A percentile compares a stretch with the other conserved stretches of the same genome.
These are phyloP conservation scores for Carollia perspicillata DNA, from an alignment of 2,113 vertebrate species.

Conservation along the genomic window DNA sequence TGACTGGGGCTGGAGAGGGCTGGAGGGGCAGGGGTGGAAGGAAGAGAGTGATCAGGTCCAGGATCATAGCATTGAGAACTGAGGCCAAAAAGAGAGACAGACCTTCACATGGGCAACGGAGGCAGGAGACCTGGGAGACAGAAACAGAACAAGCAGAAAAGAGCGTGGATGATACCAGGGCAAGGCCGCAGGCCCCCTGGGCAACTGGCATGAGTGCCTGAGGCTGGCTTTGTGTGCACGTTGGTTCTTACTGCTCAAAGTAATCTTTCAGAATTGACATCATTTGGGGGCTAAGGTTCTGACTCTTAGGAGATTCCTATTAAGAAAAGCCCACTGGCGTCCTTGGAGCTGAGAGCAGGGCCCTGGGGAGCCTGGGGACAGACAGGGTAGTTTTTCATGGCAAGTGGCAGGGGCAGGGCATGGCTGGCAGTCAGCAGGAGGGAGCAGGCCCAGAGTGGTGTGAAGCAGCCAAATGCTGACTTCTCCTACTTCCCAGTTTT, in stretches of 20 bases:
- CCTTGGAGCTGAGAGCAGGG: not conserved
- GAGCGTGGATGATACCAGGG: not conserved
- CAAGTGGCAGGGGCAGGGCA: not conserved
- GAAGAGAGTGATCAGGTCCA: not conserved
- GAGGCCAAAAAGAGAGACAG: not conserved
- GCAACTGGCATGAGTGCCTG: not conserved
- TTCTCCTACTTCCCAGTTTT: conserved; percentile 37
- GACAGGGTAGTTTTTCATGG: conserved; percentile 21
- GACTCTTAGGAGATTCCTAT: conserved; percentile 7
- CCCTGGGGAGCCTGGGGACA: not conserved
- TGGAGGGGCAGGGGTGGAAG: not conserved
- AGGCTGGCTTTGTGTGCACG: not conserved
- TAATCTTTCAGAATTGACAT: conserved; percentile 40
- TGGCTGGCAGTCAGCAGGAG: conserved; percentile 39
- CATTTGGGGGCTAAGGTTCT: not conserved
- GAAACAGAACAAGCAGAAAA: not conserved
- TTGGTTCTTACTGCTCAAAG: not conserved
- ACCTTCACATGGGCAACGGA: not conserved
- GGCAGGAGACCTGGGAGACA: not conserved
- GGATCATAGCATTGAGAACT: not conserved
- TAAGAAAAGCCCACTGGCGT: conserved; percentile 12
- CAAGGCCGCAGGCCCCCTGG: not conserved
- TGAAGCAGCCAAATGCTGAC: not conserved
- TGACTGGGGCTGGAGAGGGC: not conserved
- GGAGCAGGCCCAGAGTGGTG: not conserved